These are phyloP conservation scores for Berghia stephanieae DNA, from an alignment of 1,140 invertebrate species.

Conservation along the genomic window DNA sequence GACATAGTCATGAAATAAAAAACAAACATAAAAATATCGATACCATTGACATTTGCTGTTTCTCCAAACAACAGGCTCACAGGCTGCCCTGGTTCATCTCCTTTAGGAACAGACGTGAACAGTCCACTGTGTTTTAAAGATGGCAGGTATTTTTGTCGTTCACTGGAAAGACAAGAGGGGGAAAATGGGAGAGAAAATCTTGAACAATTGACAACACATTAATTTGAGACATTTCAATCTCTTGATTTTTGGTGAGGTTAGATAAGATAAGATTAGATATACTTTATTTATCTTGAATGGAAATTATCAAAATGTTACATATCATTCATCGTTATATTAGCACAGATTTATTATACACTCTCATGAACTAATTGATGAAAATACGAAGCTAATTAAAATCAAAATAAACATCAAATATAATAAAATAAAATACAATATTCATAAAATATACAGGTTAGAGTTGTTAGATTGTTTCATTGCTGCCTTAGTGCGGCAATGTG, in stretches of 20 bases:
- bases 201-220: not conserved
- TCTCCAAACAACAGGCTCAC: not conserved
- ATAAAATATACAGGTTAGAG: no score
- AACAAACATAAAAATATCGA: not conserved
- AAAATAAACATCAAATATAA: no score
- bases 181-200: not conserved
- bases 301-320: not conserved
- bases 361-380: no score
- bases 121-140: not conserved
- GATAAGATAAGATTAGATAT: not conserved
- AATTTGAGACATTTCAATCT: not conserved
- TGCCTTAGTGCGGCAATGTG: no score
- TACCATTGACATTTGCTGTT: not conserved
- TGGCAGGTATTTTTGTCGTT: not conserved
- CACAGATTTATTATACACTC: not conserved
- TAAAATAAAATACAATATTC: no score
- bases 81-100: no score
- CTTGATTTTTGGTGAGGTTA: not conserved
- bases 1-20: no score
- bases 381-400: no score
- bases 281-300: not conserved
- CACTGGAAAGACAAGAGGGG: not conserved
- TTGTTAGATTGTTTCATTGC: no score
- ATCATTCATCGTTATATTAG: not conserved
- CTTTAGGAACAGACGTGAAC: not conserved